phyloP scores from a whole-genome alignment of 2,888 invertebrate genomes.

The Athalia circularis region DNA sequence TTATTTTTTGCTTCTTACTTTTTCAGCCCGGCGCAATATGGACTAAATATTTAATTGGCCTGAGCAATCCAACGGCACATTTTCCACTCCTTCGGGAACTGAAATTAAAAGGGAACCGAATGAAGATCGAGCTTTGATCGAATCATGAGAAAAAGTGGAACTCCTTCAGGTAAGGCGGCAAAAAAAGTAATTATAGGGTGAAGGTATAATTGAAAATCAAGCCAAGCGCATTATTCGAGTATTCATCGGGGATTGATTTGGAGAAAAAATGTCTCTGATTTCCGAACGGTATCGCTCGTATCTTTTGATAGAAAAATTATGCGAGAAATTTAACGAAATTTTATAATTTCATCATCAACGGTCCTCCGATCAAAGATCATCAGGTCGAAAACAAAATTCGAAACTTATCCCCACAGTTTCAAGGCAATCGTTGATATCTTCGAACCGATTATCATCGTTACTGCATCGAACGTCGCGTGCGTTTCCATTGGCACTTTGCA shows the following conservation, averaged over 20 bases:
- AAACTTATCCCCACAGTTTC: neutral
- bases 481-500: neutral
- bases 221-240: neutral
- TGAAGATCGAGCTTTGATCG: constrained; percentile 16
- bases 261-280: neutral
- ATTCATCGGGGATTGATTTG: neutral
- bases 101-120: neutral
- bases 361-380: too few species aligned
- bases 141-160: constrained; percentile 30
- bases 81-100: neutral
- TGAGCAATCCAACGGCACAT: constrained; percentile 5
- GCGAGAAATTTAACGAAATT: too few species aligned
- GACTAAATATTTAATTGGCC: constrained; percentile 36
- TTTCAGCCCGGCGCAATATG: neutral
- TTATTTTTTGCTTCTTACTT: neutral
- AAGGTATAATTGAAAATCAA: constrained; percentile 9
- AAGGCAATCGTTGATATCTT: too few species aligned
- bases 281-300: neutral
- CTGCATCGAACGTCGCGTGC: too few species aligned
- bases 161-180: constrained; percentile 11
- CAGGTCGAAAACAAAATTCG: neutral
- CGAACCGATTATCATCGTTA: too few species aligned
- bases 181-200: constrained; percentile 33
- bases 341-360: too few species aligned
- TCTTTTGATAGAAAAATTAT: too few species aligned